Base-by-base conservation (phyloP, 2,888 invertebrate species). In the Melikaiella ostensackeni region DNA sequence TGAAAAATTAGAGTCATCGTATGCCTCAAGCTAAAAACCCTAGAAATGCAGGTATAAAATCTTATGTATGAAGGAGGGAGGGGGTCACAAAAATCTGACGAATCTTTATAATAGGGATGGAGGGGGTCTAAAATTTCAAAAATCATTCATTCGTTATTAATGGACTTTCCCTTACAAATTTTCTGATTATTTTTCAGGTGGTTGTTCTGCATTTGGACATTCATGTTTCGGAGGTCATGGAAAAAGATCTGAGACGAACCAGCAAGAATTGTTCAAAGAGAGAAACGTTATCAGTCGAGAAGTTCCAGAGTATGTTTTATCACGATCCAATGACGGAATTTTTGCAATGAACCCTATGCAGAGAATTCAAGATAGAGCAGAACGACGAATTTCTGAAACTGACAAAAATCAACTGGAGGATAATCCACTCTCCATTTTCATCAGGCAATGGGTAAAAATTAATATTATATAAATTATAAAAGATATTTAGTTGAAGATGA, bases 191-290 rank as follows among this genome's bases (percentile, higher is more conserved):
- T 88, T 83, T 91, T 11, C 89, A 96, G 95, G 95, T 78, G 95
- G 95, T 0, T 96, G 96, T 87, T 94, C 94, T 16, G 93, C 94
- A 0, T 96, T 95, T 84, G 96, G 96, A 0, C 96, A 96, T 87
- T 95, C 95, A 1, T 96, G 96, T 89, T 95, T 94, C 86, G 96
- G 96, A 0, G 96, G 95, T 0, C 95, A 95, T 87, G 96, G 96
- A 7, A 96, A 96, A 88, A 92, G 95, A 80, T 94, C 94, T 8
- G 87, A 86, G 74, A 82, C 84, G 13, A 92, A 93, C 9, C 92
- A 92, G 75, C 76, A 66, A 30, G 62, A 64, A 21, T 42, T 77
- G 27, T 64, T 64, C 4, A 79, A 78, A 63, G 33, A 63, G 9
- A 78, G 75, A 74, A 70, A 74, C 4, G 2, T 16, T 27, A 27